Evolutionary conservation across 2,113 vertebrate genomes (phyloP).

Genomic region (Eurystomus gularis): DNA sequence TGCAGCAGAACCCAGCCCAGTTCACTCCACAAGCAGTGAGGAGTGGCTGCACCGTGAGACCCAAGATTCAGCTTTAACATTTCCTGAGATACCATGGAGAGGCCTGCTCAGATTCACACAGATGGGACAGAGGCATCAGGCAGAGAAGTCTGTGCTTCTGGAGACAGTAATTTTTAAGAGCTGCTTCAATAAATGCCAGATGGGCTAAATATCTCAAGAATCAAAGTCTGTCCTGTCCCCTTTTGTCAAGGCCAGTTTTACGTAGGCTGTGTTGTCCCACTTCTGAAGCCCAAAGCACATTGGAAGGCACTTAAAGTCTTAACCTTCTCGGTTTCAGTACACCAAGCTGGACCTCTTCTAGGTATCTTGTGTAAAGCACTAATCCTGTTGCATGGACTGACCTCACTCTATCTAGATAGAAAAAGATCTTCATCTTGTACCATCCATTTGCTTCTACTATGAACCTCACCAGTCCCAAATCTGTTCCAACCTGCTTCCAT

Average conservation of each 20-base stretch:
- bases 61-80: not conserved
- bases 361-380: not conserved
- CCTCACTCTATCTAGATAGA: not conserved
- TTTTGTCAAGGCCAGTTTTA: not conserved
- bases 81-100: not conserved
- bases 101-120: not conserved
- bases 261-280: not conserved
- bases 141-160: not conserved
- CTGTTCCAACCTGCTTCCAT: not conserved
- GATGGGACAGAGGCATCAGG: not conserved
- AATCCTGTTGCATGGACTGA: not conserved
- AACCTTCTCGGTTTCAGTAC: not conserved
- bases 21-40: not conserved
- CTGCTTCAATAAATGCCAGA: not conserved
- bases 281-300: not conserved
- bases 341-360: not conserved
- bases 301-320: conserved; percentile 42
- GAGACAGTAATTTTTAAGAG: not conserved
- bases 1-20: not conserved
- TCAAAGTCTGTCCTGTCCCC: not conserved
- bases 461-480: not conserved
- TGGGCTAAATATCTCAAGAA: not conserved
- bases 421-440: not conserved
- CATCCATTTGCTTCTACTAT: not conserved
- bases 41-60: not conserved